phyloP scores from a whole-genome alignment of 2,797 vertebrate genomes.

The Nannoperca obscura region DNA sequence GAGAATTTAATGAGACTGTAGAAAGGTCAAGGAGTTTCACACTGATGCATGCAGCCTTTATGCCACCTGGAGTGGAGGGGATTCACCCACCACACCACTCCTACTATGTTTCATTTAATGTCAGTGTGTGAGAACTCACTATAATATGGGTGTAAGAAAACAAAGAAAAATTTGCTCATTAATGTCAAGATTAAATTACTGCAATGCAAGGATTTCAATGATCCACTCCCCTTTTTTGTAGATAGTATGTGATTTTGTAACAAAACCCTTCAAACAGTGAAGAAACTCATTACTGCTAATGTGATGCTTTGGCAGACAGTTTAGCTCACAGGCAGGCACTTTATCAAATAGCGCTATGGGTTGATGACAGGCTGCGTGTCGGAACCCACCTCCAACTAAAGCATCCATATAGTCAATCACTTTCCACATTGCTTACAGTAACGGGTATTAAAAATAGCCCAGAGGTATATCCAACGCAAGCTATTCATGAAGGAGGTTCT shows the following conservation, averaged over 20 bases:
- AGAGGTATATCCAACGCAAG: slow-evolving; percentile 23
- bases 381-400: slow-evolving; percentile 59
- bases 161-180: not conserved
- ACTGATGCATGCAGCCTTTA: not conserved
- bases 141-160: not conserved
- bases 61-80: not conserved
- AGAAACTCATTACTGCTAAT: slow-evolving; percentile 66
- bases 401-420: slow-evolving; percentile 16
- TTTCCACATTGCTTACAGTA: slow-evolving; percentile 39
- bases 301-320: slow-evolving; percentile 59
- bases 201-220: slow-evolving; percentile 23
- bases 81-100: slow-evolving; percentile 19
- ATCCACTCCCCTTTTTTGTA: slow-evolving; percentile 8
- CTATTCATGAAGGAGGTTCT: slow-evolving; percentile 50
- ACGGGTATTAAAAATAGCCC: slow-evolving; percentile 49
- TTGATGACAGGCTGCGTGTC: slow-evolving; percentile 67
- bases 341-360: slow-evolving; percentile 46
- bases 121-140: not conserved
- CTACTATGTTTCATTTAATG: slow-evolving; percentile 12
- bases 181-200: slow-evolving; percentile 16
- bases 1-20: slow-evolving; percentile 19
- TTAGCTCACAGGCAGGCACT: slow-evolving; percentile 61
- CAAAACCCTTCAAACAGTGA: slow-evolving; percentile 45
- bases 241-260: slow-evolving; percentile 35
- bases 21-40: slow-evolving; percentile 7